Base-by-base conservation (phyloP, 2,888 invertebrate species). In the Caradrina kadenii region DNA sequence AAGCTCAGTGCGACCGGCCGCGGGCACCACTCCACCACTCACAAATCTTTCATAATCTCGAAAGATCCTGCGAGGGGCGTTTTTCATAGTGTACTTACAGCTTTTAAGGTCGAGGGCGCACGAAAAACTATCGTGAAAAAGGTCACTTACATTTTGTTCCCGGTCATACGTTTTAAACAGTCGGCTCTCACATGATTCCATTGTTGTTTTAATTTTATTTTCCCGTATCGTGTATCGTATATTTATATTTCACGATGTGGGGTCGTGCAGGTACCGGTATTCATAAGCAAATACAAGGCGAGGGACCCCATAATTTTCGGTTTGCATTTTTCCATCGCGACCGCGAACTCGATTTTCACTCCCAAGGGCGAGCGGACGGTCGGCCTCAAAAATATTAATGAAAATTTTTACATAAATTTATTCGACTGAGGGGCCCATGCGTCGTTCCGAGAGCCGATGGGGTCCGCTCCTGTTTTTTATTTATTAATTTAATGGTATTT, bases 381-480 rank as follows among this genome's bases (percentile, higher is more conserved):
- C 93, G 93, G 94, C 93, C 94, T 94, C 94, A 93, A 95, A 95
- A 96, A 96, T 96, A 96, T 95, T 95, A 96, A 96, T 96, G 96
- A 96, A 96, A 96, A 93, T 94, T 96, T 96, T 95, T 96, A 95
- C 96, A 96, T 96, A 96, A 96, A 96, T 96, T 96, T 96, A 96
- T 96, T 94, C 94, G 93, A 92, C 91, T 92, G 94, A 94, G 94
- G 95, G 95, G 92, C 92, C 92, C 90, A 91, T 88, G 91, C 92
- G 91, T 91, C 92, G 91, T 90, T 89, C 85, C 88, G 90, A 88
- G 88, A 90, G 88, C 85, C 92, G 90, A 93, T 92, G 92, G 93
- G 93, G 92, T 88, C 88, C 91, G 92, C 90, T 92, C 84, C 92
- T 94, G 94, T 95, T 94, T 96, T 95, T 96, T 95, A 95, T 96